Percentiles rank a stretch among this genome's conserved stretches.
Conservation (phyloP, 2,888 invertebrate genomes). For the Pseudanteris insignis region DNA sequence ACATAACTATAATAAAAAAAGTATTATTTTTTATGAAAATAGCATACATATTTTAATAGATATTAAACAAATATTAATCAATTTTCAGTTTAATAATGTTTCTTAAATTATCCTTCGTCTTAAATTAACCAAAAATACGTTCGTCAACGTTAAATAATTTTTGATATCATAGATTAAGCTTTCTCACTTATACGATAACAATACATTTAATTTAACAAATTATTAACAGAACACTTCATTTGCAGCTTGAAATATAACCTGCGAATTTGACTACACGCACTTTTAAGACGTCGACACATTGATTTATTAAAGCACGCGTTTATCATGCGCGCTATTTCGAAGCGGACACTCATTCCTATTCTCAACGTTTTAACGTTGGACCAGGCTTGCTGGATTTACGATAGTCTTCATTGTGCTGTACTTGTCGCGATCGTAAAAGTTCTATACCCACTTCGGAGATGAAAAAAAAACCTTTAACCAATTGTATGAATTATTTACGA, state of each 20-base stretch:
- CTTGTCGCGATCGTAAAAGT: slow-evolving; percentile 36
- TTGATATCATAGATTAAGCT: no score
- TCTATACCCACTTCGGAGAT: slow-evolving; percentile 14
- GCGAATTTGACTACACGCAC: slow-evolving; percentile 33
- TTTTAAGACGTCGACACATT: slow-evolving; percentile 40
- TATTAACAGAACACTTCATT: slow-evolving; percentile 34
- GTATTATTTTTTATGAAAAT: no score
- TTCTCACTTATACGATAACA: no score
- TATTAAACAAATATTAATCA: no score
- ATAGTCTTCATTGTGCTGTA: slow-evolving; percentile 38
- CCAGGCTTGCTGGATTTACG: slow-evolving; percentile 42
- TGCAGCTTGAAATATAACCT: slow-evolving; percentile 38
- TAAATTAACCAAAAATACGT: no score
- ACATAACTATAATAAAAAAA: no score
- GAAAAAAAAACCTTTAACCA: slow-evolving; percentile 26
- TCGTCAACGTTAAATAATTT: no score
- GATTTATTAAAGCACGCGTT: slow-evolving; percentile 44
- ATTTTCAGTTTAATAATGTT: no score
- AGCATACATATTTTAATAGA: no score
- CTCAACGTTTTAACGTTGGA: slow-evolving; percentile 42
- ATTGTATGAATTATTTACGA: slow-evolving; percentile 36
- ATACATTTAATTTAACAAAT: no score
- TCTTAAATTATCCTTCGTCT: no score
- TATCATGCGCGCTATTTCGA: slow-evolving; percentile 36
- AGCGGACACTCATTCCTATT: slow-evolving; percentile 39